phyloP scores from a whole-genome alignment of 1,140 invertebrate genomes.

The Odontomachus brunneus region DNA sequence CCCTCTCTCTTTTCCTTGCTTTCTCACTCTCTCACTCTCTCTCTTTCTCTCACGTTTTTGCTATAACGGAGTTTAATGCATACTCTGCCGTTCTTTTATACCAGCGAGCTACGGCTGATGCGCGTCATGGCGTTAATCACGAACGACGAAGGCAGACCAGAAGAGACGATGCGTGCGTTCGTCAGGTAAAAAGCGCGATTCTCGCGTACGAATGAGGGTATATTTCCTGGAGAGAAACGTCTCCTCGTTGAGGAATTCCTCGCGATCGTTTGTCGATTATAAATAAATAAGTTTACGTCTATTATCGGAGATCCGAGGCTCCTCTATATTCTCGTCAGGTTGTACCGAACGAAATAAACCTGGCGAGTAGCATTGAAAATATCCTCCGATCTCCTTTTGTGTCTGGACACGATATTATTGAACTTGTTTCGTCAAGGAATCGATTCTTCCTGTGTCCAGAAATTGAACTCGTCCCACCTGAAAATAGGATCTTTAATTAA shows the following conservation, averaged over 20 bases:
- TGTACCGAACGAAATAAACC: background rate
- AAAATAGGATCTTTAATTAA: background rate
- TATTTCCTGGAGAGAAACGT: too few species aligned
- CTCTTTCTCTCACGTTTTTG: background rate
- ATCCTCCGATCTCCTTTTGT: background rate
- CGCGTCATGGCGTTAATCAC: background rate
- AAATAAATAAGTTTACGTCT: background rate
- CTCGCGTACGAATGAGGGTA: too few species aligned
- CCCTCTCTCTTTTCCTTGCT: constrained; percentile 2
- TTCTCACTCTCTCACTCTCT: background rate
- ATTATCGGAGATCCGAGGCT: background rate
- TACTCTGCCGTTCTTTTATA: constrained; percentile 16
- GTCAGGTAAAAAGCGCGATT: too few species aligned
- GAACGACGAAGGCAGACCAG: background rate
- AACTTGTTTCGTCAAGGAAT: background rate
- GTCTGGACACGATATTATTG: background rate
- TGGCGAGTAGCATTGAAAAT: background rate
- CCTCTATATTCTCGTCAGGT: background rate
- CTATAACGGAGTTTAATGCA: constrained; percentile 12
- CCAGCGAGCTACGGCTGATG: background rate
- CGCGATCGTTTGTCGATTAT: background rate
- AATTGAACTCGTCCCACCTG: background rate
- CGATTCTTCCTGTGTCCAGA: background rate
- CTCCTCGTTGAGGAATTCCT: too few species aligned
- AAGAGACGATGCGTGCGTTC: background rate